Conservation (phyloP, 2,113 vertebrate genomes). For the Atlantisia rogersi region DNA sequence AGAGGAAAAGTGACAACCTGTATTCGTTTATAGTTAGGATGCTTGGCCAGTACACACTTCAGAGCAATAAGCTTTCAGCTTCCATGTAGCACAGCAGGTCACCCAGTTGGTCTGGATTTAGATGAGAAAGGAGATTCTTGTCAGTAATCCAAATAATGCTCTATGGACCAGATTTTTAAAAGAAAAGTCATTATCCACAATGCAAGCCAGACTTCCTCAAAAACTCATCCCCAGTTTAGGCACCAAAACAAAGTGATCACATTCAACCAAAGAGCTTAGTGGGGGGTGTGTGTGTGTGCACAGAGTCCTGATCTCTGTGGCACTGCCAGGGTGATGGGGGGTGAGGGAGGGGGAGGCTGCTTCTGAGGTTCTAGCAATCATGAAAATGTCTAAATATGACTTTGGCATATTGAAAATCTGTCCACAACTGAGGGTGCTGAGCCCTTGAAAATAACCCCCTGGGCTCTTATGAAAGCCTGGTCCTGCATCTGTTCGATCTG, state of each 20-base stretch:
- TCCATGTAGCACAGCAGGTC: slow-evolving; percentile 15
- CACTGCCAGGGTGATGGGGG: not conserved
- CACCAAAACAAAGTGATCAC: not conserved
- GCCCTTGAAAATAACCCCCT: not conserved
- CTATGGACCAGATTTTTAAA: not conserved
- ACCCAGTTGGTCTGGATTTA: slow-evolving; percentile 3
- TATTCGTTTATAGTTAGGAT: not conserved
- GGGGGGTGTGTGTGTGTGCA: accelerated
- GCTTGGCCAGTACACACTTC: not conserved
- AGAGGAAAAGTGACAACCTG: not conserved
- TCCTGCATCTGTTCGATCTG: slow-evolving; percentile 15
- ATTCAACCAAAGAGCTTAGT: not conserved
- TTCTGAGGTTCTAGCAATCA: not conserved
- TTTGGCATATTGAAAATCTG: not conserved
- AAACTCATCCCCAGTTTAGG: slow-evolving; percentile 4
- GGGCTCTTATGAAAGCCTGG: not conserved
- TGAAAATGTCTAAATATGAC: not conserved
- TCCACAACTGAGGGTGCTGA: not conserved
- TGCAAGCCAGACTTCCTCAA: not conserved
- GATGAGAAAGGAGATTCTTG: slow-evolving; percentile 34
- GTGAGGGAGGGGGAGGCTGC: not conserved
- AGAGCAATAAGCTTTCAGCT: slow-evolving; percentile 6
- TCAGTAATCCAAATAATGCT: slow-evolving; percentile 27
- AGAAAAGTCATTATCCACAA: not conserved
- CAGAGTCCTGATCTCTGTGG: not conserved